phyloP scores from a whole-genome alignment of 2,113 vertebrate genomes.

The Coptodon rendalli region DNA sequence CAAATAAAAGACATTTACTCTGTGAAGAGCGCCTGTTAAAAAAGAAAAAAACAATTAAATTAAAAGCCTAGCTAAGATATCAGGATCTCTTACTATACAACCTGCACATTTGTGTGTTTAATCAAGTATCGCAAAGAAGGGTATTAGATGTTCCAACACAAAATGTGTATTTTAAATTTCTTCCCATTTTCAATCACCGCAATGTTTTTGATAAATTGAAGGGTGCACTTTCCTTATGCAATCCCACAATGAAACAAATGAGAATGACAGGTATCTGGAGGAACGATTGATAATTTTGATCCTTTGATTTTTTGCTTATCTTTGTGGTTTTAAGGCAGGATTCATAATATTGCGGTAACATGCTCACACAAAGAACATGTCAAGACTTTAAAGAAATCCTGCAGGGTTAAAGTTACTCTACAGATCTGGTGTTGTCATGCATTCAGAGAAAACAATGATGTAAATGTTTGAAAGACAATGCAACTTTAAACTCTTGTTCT shows the following conservation, averaged over 20 bases:
- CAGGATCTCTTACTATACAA: neutral
- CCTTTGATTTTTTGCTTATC: neutral
- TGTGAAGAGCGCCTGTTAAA: neutral
- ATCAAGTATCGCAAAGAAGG: neutral
- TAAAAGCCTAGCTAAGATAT: neutral
- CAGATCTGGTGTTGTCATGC: neutral
- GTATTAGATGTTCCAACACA: neutral
- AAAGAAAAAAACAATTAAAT: neutral
- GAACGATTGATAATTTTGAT: neutral
- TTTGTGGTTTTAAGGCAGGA: slow-evolving; percentile 32
- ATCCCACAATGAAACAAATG: neutral
- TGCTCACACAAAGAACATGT: neutral
- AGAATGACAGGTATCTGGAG: neutral
- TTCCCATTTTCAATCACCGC: neutral
- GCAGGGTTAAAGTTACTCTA: neutral
- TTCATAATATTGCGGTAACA: neutral
- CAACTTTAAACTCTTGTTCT: neutral
- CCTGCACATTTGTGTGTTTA: neutral
- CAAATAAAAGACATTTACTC: neutral
- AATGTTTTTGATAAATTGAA: neutral
- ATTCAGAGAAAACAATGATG: neutral
- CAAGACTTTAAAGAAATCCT: neutral
- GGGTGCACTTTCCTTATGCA: neutral
- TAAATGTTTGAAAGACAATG: neutral
- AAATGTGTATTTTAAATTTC: neutral